A percentile compares a stretch with the other conserved stretches of the same genome.
These are phyloP conservation scores for Drosophila repletoides DNA, from an alignment of 1,140 invertebrate genomes.

Conservation along the genomic window DNA sequence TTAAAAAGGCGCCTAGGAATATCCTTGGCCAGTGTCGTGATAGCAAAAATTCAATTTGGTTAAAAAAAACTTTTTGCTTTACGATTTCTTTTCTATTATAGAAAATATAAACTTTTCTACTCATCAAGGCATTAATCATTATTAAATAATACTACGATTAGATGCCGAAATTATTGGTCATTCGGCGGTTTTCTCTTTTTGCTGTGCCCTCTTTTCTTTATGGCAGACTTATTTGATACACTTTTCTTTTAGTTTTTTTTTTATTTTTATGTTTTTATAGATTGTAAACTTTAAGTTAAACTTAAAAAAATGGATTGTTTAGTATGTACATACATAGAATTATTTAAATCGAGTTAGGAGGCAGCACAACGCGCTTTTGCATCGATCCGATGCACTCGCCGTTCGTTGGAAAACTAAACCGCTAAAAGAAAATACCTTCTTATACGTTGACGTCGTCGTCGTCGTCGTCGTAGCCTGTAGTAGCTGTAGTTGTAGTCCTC, in stretches of 20 bases:
- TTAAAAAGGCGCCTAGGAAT: no score
- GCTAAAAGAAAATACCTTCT: conserved; percentile 66
- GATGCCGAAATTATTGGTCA: no score
- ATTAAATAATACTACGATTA: no score
- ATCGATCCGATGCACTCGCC: conserved; percentile 81
- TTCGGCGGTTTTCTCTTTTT: no score
- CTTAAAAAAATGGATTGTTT: conserved; percentile 10
- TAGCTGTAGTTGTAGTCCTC: conserved; percentile 15
- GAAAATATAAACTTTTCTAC: no score
- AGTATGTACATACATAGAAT: conserved; percentile 30
- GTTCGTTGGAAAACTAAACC: conserved; percentile 80
- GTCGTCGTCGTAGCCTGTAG: not conserved
- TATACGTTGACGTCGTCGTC: conserved; percentile 49
- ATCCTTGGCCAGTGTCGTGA: conserved; percentile 81
- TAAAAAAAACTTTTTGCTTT: conserved; percentile 15
- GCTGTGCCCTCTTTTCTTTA: not conserved
- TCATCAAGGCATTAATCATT: no score
- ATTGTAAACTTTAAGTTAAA: conserved; percentile 5
- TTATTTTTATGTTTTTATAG: no score
- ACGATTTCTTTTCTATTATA: conserved; percentile 1
- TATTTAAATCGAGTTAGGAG: conserved; percentile 37
- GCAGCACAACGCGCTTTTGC: conserved; percentile 63
- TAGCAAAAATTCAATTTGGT: conserved; percentile 37
- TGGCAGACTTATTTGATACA: not conserved
- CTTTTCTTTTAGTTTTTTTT: not conserved